Conservation (phyloP, 2,888 invertebrate genomes). For the Eristalinus aeneus region DNA sequence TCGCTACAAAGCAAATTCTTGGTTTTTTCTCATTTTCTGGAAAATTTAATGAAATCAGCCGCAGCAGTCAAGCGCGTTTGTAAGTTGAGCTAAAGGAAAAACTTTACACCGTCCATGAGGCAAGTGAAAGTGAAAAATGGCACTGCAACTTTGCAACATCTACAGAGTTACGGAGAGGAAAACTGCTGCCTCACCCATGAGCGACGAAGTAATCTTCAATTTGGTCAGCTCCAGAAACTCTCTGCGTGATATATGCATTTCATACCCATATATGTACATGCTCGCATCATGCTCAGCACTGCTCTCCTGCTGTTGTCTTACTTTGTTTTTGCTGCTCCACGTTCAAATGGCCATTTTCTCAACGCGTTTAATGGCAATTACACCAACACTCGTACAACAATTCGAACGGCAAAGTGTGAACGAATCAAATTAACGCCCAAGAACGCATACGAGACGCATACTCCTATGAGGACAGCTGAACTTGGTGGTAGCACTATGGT, state of each 20-base stretch:
- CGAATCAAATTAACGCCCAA: neutral
- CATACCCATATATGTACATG: constrained; percentile 18
- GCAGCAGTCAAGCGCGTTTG: neutral
- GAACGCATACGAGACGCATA: neutral
- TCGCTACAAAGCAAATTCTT: neutral
- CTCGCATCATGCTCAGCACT: neutral
- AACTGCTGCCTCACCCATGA: constrained; percentile 27
- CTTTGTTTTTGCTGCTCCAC: constrained; percentile 8
- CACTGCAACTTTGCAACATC: neutral
- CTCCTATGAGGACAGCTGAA: neutral
- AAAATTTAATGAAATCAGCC: neutral
- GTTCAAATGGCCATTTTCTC: neutral
- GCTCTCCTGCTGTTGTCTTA: neutral
- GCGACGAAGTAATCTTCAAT: constrained; percentile 36
- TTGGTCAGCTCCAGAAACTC: constrained; percentile 30
- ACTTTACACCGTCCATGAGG: neutral
- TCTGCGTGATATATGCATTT: constrained; percentile 5
- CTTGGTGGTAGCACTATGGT: neutral
- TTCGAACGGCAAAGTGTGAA: neutral
- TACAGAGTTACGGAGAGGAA: neutral
- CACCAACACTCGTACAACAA: constrained; percentile 19
- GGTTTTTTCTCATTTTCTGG: neutral
- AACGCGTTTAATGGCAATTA: constrained; percentile 28
- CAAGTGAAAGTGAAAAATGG: constrained; percentile 4
- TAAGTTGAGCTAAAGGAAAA: neutral